Evolutionary conservation across 1,140 invertebrate genomes (phyloP).

Genomic region (Telenomus remus): DNA sequence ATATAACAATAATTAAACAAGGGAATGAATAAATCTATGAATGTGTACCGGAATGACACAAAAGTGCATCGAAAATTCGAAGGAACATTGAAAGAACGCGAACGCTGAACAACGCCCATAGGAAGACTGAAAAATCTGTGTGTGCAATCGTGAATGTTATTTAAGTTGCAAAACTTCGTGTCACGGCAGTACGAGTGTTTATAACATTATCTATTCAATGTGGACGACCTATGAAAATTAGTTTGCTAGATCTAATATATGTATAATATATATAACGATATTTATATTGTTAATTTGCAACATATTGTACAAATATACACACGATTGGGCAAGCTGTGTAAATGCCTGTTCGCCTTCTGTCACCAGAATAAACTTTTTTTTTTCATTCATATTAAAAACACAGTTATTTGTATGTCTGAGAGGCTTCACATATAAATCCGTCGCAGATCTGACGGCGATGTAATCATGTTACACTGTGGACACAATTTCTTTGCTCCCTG

Average conservation of each 20-base stretch:
- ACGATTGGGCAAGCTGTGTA: slow-evolving; percentile 48
- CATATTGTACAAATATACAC: slow-evolving; percentile 73
- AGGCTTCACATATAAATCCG: slow-evolving; percentile 89
- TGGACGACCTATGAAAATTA: slow-evolving; percentile 59
- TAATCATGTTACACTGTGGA: slow-evolving; percentile 96
- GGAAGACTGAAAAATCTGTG: neutral
- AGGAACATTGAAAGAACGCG: neutral
- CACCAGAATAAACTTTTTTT: slow-evolving; percentile 57
- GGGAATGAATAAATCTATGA: slow-evolving; percentile 31
- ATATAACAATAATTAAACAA: slow-evolving; percentile 55
- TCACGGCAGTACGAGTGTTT: slow-evolving; percentile 52
- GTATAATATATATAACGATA: slow-evolving; percentile 63
- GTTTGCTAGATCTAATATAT: slow-evolving; percentile 60
- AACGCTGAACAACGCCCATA: neutral
- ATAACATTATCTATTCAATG: slow-evolving; percentile 54
- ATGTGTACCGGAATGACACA: slow-evolving; percentile 51
- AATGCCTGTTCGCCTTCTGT: slow-evolving; percentile 46
- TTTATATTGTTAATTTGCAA: slow-evolving; percentile 70
- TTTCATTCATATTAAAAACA: slow-evolving; percentile 58
- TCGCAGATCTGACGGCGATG: slow-evolving; percentile 89
- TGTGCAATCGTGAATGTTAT: neutral
- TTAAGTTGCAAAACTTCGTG: slow-evolving; percentile 42
- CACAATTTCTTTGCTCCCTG: slow-evolving; percentile 93
- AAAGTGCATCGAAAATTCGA: slow-evolving; percentile 23
- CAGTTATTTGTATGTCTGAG: slow-evolving; percentile 35